These are phyloP conservation scores for Anguilla rostrata DNA, from an alignment of 2,113 vertebrate species.

Conservation along the genomic window DNA sequence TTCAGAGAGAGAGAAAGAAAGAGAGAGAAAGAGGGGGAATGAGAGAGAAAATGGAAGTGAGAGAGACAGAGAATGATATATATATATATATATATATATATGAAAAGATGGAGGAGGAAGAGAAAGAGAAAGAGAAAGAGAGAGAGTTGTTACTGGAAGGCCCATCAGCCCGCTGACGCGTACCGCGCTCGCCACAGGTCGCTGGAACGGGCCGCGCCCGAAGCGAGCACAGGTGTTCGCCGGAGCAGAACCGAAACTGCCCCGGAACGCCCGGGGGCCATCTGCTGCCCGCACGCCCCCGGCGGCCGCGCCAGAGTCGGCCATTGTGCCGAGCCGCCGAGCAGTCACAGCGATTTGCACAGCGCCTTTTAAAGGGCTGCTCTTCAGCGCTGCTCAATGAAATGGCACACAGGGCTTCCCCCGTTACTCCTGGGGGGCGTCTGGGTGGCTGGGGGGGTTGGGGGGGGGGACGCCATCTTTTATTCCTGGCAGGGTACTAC, in stretches of 20 bases:
- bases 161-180: neutral
- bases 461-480: conserved; percentile 28
- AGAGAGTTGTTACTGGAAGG: conserved; percentile 1
- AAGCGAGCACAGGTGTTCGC: conserved; percentile 43
- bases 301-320: conserved; percentile 56
- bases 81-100: no score
- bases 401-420: neutral
- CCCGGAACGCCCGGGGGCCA: conserved; percentile 58
- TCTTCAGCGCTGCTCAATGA: conserved; percentile 46
- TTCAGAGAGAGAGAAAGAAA: neutral
- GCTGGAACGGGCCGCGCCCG: neutral
- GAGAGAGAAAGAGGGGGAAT: neutral
- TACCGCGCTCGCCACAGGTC: conserved; percentile 11
- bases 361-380: conserved; percentile 61
- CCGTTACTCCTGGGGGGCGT: conserved; percentile 18
- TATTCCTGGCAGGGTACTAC: neutral
- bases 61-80: no score
- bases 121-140: neutral
- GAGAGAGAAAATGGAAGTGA: no score
- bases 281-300: conserved; percentile 64
- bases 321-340: conserved; percentile 64
- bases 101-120: no score
- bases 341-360: conserved; percentile 59
- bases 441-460: conserved; percentile 19
- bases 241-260: conserved; percentile 37